Evolutionary conservation across 2,113 vertebrate species (phyloP).

Genomic region (Elephantulus edwardii): DNA sequence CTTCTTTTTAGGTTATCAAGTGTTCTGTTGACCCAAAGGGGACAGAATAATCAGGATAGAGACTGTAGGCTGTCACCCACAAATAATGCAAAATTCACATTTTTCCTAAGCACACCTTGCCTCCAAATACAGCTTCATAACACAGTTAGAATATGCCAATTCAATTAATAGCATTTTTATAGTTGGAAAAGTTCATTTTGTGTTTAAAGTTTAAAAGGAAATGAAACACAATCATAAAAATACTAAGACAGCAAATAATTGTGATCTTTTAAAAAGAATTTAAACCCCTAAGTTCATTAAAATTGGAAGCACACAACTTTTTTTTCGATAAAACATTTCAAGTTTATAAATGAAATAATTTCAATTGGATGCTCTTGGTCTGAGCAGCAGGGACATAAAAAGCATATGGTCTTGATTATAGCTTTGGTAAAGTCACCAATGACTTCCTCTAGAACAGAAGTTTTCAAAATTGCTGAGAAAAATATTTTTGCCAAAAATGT

Average conservation of each 20-base stretch:
- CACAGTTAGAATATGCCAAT: not conserved
- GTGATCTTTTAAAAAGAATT: constrained; percentile 29
- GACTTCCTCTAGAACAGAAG: constrained; percentile 2
- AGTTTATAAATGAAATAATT: constrained; percentile 17
- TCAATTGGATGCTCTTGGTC: not conserved
- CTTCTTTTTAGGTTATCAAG: not conserved
- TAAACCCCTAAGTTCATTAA: constrained; percentile 11
- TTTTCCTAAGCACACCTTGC: not conserved
- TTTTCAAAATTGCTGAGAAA: not conserved
- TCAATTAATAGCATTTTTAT: constrained; percentile 31
- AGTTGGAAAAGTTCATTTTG: constrained; percentile 32
- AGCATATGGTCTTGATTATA: not conserved
- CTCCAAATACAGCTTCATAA: not conserved
- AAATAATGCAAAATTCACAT: not conserved
- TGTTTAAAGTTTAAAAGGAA: not conserved
- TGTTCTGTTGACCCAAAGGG: not conserved
- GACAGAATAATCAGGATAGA: not conserved
- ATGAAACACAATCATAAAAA: constrained; percentile 40
- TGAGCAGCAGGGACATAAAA: not conserved
- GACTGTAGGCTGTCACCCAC: not conserved
- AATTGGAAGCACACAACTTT: not conserved
- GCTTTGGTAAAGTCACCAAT: not conserved
- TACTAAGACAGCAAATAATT: constrained; percentile 9
- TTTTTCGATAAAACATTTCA: not conserved
- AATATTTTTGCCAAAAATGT: not conserved